Base-by-base conservation (phyloP, 2,797 vertebrate genomes). In the Pelochelys cantorii region DNA sequence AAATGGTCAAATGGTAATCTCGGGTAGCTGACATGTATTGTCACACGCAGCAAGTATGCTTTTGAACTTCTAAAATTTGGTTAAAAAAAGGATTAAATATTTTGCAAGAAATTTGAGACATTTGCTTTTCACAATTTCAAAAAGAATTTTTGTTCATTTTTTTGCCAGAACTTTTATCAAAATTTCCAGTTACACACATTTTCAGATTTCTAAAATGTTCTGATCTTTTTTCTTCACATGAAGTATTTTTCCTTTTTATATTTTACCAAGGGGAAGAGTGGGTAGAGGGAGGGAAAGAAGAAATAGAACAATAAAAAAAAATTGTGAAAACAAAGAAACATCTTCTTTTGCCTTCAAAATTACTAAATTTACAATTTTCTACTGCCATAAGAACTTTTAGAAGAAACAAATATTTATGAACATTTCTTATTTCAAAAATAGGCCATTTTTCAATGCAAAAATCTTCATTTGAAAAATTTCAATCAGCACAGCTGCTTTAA, bases 31-130 rank as follows among this genome's bases (percentile, higher is more conserved):
- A 2, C 27, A 6, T 60, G 75, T 56, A 42, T 57, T 85, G 52
- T 11, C 14, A 83, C 4, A 81, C 12, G 31, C 53, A 15, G 11
- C 0, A 0, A 2, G 14, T 54, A 1, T 7, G 1, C 0, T 0
- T 34, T 59, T 25, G 23, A 84, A 71, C 13, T 81, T 81, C 5
- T 37, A 56, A n/a, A 80, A 23, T 12, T 34, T 71, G 68, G 17
- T 37, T 18, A 11, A 71, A 56, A 79, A 80, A 57, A 34, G 20
- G 12, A 25, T 25, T 55, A 22, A 79, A 80, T 55, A 20, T 80
- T 56, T 34, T 86, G 27, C 54, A 59, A 92, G 87, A 52, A 92
- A 53, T 0, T 0, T 2, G 83, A 18, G 2, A 55, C 0, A 14
- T 20, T 0, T 4, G 59, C 84, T 81, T 59, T 29, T 11, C 65